Base-by-base conservation (phyloP, 2,888 invertebrate species). In the Napeogenes sylphis region DNA sequence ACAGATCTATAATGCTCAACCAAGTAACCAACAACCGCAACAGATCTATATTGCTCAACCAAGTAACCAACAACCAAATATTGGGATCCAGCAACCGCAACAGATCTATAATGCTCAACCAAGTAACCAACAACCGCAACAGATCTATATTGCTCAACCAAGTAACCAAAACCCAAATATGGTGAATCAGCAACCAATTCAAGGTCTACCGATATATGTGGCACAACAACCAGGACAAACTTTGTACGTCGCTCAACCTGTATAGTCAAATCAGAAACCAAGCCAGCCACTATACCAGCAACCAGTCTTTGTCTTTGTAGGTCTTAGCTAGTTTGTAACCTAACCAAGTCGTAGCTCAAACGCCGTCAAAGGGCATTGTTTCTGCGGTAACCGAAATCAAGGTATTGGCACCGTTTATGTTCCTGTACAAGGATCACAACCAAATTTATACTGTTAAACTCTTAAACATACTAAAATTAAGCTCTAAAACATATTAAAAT, bases 351-450 rank as follows among this genome's bases (percentile, higher is more conserved):
- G n/a, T 64, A 13, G 21, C 35, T 65, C 58, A 61, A 63, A 47
- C n/a, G 42, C 56, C 35, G 21, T 21, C 10, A 56, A 58, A 65
- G 47, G 67, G 63, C 12, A 68, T 55, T 35, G 57, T 79, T 2
- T 78, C 75, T 62, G 72, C 77, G 0, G 59, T 35, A 47, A 2
- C 32, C n/a, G 55, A 58, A 63, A 51, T 61, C 58, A 58, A 32
- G 59, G 60, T 14, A 60, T 67, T 4, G 67, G 70, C 30, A 69
- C 67, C 4, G 69, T 73, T 35, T 70, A 73, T 51, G 66, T 76
- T 32, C 75, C 77, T 32, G 68, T 75, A 4, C 73, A 72, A 64
- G 69, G 71, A 63, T 58, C 61, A 63, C 5, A 73, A 71, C 51
- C 70, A 68, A 56, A 53, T 68, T 42, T 64, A 62, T 30, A 55